Conservation (phyloP, 2,888 invertebrate species). For the Odontothrips loti region DNA sequence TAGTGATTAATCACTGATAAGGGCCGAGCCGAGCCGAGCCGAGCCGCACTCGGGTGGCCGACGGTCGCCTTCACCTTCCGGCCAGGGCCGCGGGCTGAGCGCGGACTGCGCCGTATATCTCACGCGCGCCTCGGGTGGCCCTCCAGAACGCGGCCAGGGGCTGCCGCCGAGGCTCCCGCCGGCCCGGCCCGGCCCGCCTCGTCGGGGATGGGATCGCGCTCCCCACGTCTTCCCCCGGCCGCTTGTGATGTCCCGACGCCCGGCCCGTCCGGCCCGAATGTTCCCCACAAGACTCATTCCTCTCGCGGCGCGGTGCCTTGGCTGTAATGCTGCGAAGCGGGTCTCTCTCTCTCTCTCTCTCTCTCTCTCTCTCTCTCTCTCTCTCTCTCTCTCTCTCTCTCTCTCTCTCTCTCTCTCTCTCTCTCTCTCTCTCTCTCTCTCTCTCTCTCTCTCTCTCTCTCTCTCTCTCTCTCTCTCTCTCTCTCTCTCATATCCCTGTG, state of each 20-base stretch:
- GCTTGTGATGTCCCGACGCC: background rate
- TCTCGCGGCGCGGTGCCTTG: background rate
- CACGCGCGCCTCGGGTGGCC: background rate
- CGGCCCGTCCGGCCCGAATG: background rate
- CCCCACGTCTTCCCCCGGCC: background rate
- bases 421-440: too few relatives aligned
- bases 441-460: too few relatives aligned
- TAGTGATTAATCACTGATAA: constrained; percentile 16
- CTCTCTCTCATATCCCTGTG: too few relatives aligned
- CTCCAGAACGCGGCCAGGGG: background rate
- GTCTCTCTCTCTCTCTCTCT: too few relatives aligned
- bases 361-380: too few relatives aligned
- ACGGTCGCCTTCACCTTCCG: background rate
- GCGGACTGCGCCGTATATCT: background rate
- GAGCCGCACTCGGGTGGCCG: background rate
- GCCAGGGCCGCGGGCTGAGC: background rate
- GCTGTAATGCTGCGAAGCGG: too few relatives aligned
- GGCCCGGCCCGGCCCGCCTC: too few relatives aligned
- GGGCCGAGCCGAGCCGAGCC: background rate
- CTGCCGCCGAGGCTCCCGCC: background rate
- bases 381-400: too few relatives aligned
- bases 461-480: too few relatives aligned
- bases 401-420: too few relatives aligned
- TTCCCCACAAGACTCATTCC: constrained; percentile 11
- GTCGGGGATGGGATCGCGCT: background rate